phyloP scores from a whole-genome alignment of 2,888 invertebrate genomes.

The Zaprionus bogoriensis region DNA sequence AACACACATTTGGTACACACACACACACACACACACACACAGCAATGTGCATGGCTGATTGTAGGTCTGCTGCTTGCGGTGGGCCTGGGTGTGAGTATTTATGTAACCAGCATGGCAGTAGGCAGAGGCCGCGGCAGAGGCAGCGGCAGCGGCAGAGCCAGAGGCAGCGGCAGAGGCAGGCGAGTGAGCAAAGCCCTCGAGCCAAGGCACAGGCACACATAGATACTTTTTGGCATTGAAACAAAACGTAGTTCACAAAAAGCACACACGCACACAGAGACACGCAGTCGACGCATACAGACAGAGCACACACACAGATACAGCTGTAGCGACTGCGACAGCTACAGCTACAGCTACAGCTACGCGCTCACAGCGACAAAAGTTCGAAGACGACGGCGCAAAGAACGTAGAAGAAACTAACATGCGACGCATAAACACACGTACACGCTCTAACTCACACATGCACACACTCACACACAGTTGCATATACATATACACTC shows the following conservation, averaged over 20 bases:
- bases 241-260: slow-evolving; percentile 78
- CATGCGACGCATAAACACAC: slow-evolving; percentile 49
- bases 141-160: slow-evolving; percentile 8
- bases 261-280: slow-evolving; percentile 35
- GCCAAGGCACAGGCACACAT: slow-evolving; percentile 37
- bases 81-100: slow-evolving; percentile 59
- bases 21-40: not conserved
- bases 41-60: slow-evolving; percentile 1
- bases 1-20: slow-evolving; percentile 27
- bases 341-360: not conserved
- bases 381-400: slow-evolving; percentile 44
- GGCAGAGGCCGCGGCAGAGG: slow-evolving; percentile 1
- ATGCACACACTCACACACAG: slow-evolving; percentile 18
- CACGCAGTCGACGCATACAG: slow-evolving; percentile 9
- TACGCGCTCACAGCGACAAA: slow-evolving; percentile 36
- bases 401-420: slow-evolving; percentile 68
- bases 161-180: not conserved
- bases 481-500: slow-evolving; percentile 15
- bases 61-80: slow-evolving; percentile 6
- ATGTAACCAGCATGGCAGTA: slow-evolving; percentile 65
- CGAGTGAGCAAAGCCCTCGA: slow-evolving; percentile 44
- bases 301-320: slow-evolving; percentile 19
- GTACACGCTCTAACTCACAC: slow-evolving; percentile 28
- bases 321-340: no score
- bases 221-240: slow-evolving; percentile 78